phyloP scores from a whole-genome alignment of 2,888 invertebrate genomes.

The Temnothorax unifasciatus region DNA sequence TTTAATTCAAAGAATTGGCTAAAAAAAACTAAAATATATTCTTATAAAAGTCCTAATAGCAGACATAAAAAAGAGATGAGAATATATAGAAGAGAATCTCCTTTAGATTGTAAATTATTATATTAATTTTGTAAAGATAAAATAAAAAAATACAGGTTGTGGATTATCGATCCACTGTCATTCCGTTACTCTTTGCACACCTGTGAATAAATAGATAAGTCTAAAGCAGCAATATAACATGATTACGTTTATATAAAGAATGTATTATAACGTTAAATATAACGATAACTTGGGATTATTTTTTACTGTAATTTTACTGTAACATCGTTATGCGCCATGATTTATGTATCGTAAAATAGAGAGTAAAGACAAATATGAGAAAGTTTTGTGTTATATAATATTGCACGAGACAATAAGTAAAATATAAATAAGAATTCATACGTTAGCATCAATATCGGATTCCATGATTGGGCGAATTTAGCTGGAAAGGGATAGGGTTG shows the following conservation, averaged over 20 bases:
- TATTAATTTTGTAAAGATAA: conserved; percentile 60
- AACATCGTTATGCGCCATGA: neutral
- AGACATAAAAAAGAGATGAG: neutral
- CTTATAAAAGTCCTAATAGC: neutral
- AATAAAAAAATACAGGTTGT: conserved; percentile 62
- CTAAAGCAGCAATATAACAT: conserved; percentile 60
- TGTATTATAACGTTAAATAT: neutral
- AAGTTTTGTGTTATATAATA: neutral
- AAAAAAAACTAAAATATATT: neutral
- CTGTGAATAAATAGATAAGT: conserved; percentile 71
- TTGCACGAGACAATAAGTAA: neutral
- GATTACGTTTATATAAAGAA: conserved; percentile 30
- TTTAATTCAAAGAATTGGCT: neutral
- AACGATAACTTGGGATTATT: neutral
- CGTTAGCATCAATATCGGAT: conserved; percentile 60
- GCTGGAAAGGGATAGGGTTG: conserved; percentile 70
- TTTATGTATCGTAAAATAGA: neutral
- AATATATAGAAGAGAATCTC: neutral
- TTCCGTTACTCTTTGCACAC: conserved; percentile 67
- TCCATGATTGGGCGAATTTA: conserved; percentile 74
- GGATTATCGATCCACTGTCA: conserved; percentile 72
- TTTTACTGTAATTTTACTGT: neutral
- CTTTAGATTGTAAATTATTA: conserved; percentile 55
- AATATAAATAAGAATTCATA: conserved; percentile 42
- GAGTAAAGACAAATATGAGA: neutral